Evolutionary conservation across 1,140 invertebrate species (phyloP).

Genomic region (Spodoptera litura): DNA sequence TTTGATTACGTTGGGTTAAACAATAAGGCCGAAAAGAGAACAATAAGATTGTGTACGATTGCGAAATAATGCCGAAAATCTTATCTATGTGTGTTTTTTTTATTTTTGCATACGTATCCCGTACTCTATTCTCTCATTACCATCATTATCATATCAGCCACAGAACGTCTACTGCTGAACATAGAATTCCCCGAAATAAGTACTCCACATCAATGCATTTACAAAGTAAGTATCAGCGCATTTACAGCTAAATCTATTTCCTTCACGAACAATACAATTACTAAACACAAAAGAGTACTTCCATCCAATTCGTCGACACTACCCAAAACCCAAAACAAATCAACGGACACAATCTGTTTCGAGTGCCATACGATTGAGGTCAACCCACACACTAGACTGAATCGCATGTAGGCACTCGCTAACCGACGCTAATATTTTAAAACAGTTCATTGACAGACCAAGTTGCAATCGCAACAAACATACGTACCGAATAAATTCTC

Average conservation of each 20-base stretch:
- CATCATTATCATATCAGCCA: too few relatives aligned
- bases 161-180: too few relatives aligned
- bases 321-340: slow-evolving; percentile 37
- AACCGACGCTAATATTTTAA: slow-evolving; percentile 67
- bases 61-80: too few relatives aligned
- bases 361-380: slow-evolving; percentile 57
- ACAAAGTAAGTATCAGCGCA: too few relatives aligned
- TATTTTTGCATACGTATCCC: too few relatives aligned
- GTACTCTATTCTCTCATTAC: too few relatives aligned
- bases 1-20: too few relatives aligned
- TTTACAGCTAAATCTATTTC: neutral
- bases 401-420: slow-evolving; percentile 50
- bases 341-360: slow-evolving; percentile 51
- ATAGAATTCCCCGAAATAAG: too few relatives aligned
- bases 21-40: too few relatives aligned
- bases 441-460: slow-evolving; percentile 59
- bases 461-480: slow-evolving; percentile 50
- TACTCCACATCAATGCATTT: too few relatives aligned
- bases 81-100: too few relatives aligned
- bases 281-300: slow-evolving; percentile 11
- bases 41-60: too few relatives aligned
- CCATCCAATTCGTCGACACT: neutral
- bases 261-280: slow-evolving; percentile 9
- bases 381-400: slow-evolving; percentile 59
- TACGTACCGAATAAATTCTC: slow-evolving; percentile 36